phyloP scores from a whole-genome alignment of 2,113 vertebrate species.

The Menura novaehollandiae region DNA sequence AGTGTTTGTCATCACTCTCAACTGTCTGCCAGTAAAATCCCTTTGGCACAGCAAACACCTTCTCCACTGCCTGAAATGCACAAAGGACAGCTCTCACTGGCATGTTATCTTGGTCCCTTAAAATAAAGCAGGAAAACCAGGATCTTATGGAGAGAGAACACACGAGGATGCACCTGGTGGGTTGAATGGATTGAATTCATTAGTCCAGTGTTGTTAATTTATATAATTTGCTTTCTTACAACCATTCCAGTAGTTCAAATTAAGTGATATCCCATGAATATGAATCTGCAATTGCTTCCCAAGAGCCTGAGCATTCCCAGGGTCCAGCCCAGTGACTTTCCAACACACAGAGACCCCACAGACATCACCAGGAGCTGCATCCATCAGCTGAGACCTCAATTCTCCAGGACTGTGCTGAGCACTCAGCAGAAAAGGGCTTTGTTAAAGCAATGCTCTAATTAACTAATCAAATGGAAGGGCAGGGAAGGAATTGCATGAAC shows the following conservation, averaged over 20 bases:
- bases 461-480: background rate
- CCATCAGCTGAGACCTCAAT: background rate
- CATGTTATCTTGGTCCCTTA: background rate
- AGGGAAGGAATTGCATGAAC: background rate
- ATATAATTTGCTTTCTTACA: background rate
- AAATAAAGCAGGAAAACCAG: background rate
- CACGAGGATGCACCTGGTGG: background rate
- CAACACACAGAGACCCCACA: rapidly evolving
- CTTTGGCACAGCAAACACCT: slow-evolving; percentile 55
- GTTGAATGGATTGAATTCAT: background rate
- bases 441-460: background rate
- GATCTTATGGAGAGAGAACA: background rate
- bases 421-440: background rate
- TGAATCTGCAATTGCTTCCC: background rate
- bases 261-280: background rate
- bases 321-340: background rate
- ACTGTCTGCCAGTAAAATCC: slow-evolving; percentile 78
- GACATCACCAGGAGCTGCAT: background rate
- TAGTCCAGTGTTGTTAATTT: background rate
- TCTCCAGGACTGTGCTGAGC: background rate
- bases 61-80: slow-evolving; percentile 66
- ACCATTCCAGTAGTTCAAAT: background rate
- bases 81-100: background rate
- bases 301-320: background rate
- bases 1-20: slow-evolving; percentile 67